phyloP scores from a whole-genome alignment of 2,888 invertebrate species.

The Hermaeophaga mercurialis region DNA sequence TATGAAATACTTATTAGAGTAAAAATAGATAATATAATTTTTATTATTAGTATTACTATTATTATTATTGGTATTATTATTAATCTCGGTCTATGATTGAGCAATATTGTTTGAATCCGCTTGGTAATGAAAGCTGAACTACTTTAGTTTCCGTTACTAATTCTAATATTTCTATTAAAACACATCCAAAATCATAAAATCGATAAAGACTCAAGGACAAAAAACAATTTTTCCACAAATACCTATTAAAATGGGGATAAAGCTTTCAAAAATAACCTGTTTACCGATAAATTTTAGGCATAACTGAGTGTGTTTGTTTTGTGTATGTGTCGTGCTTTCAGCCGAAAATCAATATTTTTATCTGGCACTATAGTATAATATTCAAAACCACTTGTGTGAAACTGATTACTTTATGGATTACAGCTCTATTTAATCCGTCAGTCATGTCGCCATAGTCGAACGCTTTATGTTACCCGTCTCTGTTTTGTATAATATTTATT shows the following conservation, averaged over 20 bases:
- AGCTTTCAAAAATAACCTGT: constrained; percentile 1
- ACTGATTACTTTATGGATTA: constrained; percentile 35
- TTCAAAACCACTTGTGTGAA: constrained; percentile 33
- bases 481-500: too few species aligned
- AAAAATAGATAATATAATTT: too few species aligned
- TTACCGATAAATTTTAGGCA: constrained; percentile 11
- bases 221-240: constrained; percentile 2
- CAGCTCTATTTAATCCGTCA: constrained; percentile 30
- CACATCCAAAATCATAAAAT: too few species aligned
- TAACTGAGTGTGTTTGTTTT: constrained; percentile 1
- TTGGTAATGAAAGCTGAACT: too few species aligned
- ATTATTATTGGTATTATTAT: too few species aligned
- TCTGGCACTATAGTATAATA: constrained; percentile 26
- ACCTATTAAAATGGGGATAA: background rate
- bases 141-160: too few species aligned
- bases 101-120: too few species aligned
- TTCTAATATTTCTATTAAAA: too few species aligned
- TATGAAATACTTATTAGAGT: too few species aligned
- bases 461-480: constrained; percentile 20
- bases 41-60: too few species aligned
- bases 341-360: constrained; percentile 27
- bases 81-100: too few species aligned
- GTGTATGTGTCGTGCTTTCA: constrained; percentile 20
- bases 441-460: constrained; percentile 15
- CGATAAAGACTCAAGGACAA: too few species aligned